A percentile compares a stretch with the other conserved stretches of the same genome.
Conservation (phyloP, 2,113 vertebrate genomes). For the Menura novaehollandiae region DNA sequence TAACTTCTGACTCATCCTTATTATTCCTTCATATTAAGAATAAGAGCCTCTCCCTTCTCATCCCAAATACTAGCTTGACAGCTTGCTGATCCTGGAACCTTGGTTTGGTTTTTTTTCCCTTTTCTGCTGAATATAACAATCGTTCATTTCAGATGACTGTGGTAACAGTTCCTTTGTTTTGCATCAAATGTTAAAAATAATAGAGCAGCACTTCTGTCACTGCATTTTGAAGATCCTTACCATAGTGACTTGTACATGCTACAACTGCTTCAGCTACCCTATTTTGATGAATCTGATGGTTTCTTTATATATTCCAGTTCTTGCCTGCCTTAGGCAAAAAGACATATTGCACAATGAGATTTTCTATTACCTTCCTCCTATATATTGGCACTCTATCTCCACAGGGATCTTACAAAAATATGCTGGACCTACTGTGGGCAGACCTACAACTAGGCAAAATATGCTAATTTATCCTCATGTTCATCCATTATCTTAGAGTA, state of each 20-base stretch:
- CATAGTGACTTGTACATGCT: background rate
- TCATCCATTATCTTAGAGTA: background rate
- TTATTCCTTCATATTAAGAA: background rate
- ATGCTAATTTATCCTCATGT: background rate
- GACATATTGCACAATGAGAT: background rate
- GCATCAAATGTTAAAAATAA: background rate
- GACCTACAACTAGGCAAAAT: background rate
- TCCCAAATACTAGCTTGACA: background rate
- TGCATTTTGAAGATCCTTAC: background rate
- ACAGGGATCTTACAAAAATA: background rate
- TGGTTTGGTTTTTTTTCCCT: accelerated
- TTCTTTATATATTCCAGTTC: background rate
- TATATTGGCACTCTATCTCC: background rate
- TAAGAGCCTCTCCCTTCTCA: background rate
- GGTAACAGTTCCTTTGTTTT: background rate
- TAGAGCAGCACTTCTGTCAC: background rate
- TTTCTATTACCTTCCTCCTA: background rate
- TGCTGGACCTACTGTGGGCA: background rate
- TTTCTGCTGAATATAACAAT: background rate
- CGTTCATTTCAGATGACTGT: background rate
- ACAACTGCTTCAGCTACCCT: background rate
- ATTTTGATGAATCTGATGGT: background rate
- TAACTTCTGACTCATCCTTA: background rate
- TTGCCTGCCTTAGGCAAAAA: background rate
- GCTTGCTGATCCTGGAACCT: background rate